Base-by-base conservation (phyloP, 2,113 vertebrate genomes). In the Suncus etruscus region DNA sequence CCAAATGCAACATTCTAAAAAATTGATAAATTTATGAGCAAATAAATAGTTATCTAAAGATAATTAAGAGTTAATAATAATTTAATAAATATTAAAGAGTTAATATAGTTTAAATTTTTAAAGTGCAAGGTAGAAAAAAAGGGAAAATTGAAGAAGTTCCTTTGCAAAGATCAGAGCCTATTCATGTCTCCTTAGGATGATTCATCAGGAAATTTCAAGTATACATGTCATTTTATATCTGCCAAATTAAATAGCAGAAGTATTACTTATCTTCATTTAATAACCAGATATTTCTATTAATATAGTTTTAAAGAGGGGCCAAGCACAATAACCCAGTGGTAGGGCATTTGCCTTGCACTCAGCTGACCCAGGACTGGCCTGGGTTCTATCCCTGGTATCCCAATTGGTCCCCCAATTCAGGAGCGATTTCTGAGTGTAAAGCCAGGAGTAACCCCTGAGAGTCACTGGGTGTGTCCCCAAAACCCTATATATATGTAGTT, bases 261-360 rank as follows among this genome's bases (percentile, higher is more conserved):
- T 31, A 32, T 61, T 89, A 11, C 86, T 93, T 92, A 68, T 90
- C 24, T 88, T 92, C 39, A 65, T 80, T 93, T 91, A 75, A 6
- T 29, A 94, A 54, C 58, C 47, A 68, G 58, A 94, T 58, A 83
- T 91, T 95, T 90, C 83, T 91, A 77, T 93, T 70, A 81, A 51
- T n/a, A 45, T 74, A 87, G 27, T 77, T 83, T 88, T 88, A 89
- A 86, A 47, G 86, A 29, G 39, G 39, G 39, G 39, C 39, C 39
- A 5, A 5, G 39, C 39, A 39, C 5, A 5, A 39, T 39, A 39
- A 5, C 5, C 3, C 39, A 39, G 39, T 39, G 39, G 39, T 5
- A 39, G 39, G 39, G 39, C 39, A 39, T 39, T 39, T 39, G 5
- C 39, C 39, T 39, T 39, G 39, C 39, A 5, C 39, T 3, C 39